Conservation (phyloP, 2,113 vertebrate genomes). For the Willisornis vidua region DNA sequence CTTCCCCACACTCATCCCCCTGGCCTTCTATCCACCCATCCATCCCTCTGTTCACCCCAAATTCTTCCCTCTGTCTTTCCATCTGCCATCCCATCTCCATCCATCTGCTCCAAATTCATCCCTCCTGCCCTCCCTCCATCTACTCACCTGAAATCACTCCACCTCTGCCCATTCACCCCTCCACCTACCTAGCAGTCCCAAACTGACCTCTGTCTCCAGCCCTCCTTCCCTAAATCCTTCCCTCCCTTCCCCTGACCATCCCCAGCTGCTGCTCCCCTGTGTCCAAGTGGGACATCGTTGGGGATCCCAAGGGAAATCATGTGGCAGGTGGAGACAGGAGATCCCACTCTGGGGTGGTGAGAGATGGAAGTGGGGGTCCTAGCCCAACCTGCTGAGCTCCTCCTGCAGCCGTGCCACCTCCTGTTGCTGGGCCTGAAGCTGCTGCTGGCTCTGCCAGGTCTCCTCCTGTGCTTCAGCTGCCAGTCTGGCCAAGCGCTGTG, state of each 20-base stretch:
- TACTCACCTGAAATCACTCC: background rate
- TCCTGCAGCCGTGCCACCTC: conserved; percentile 45
- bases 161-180: background rate
- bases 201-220: background rate
- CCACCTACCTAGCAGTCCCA: background rate
- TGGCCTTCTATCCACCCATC: background rate
- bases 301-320: background rate
- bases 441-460: conserved; percentile 20
- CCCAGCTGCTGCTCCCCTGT: background rate
- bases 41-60: background rate
- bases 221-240: background rate
- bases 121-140: background rate
- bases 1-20: background rate
- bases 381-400: conserved; percentile 67
- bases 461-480: background rate
- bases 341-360: background rate
- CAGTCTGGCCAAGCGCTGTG: conserved; percentile 30
- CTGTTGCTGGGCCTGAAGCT: conserved; percentile 20
- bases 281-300: background rate
- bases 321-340: background rate
- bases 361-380: background rate
- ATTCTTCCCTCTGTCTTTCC: background rate
- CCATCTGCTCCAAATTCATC: background rate
- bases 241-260: background rate
- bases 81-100: background rate